Conservation (phyloP, 1,140 invertebrate genomes). For the Cyrtorhinus lividipennis region DNA sequence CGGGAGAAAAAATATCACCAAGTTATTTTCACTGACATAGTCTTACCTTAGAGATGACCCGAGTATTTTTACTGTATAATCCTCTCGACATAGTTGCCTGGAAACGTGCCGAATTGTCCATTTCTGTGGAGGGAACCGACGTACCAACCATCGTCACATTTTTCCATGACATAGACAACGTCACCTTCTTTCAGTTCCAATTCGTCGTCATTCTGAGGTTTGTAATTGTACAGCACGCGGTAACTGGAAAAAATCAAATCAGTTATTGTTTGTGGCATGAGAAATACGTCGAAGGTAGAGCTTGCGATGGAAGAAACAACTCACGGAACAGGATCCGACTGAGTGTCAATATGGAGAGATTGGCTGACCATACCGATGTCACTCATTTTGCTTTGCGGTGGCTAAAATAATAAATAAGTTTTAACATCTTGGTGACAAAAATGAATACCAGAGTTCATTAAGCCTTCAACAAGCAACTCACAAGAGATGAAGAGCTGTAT, state of each 20-base stretch:
- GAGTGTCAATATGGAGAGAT: slow-evolving; percentile 71
- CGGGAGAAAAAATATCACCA: too few relatives aligned
- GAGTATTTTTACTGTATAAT: slow-evolving; percentile 14
- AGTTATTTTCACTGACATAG: too few relatives aligned
- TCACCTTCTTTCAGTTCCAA: slow-evolving; percentile 85
- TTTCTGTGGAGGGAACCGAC: slow-evolving; percentile 87
- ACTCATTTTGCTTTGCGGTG: slow-evolving; percentile 27
- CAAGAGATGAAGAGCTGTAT: slow-evolving; percentile 40
- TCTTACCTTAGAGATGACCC: too few relatives aligned
- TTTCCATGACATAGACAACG: slow-evolving; percentile 90
- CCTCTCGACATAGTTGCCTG: slow-evolving; percentile 48
- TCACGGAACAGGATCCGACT: slow-evolving; percentile 68
- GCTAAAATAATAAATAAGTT: too few relatives aligned
- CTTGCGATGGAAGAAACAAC: too few relatives aligned
- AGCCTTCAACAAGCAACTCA: too few relatives aligned
- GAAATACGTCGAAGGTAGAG: too few relatives aligned
- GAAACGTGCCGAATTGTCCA: slow-evolving; percentile 94
- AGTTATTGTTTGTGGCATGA: neutral
- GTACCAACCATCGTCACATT: slow-evolving; percentile 98
- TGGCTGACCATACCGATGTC: slow-evolving; percentile 34
- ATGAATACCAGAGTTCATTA: too few relatives aligned
- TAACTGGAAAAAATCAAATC: too few relatives aligned
- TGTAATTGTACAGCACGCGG: slow-evolving; percentile 88
- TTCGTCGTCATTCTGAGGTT: slow-evolving; percentile 92
- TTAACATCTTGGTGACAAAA: too few relatives aligned